Base-by-base conservation (phyloP, 2,888 invertebrate species). In the Silvanus unidentatus region DNA sequence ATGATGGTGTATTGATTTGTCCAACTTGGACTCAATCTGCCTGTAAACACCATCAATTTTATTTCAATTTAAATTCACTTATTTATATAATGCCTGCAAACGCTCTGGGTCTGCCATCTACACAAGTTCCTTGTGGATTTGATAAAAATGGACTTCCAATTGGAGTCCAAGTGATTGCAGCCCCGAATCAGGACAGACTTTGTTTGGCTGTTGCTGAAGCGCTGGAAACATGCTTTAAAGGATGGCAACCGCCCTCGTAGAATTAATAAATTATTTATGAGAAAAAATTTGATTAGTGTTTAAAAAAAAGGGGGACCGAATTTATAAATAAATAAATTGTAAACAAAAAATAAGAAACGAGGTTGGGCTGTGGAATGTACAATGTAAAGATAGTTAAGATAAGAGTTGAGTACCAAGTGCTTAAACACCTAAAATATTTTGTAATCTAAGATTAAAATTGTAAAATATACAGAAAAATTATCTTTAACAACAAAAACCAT, bases 201-300 rank as follows among this genome's bases (percentile, higher is more conserved):
- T 88, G 89, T 48, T 67, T 95, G 14, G 85, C 87, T 0, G 83
- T 92, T 2, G 94, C 94, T 1, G 73, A 75, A 50, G 84, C 88
- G 59, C 66, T 95, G 34, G 90, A 92, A 63, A 73, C 73, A 30
- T 80, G 76, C 8, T 90, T 91, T 68, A 90, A 90, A 1, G 94
- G 93, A 0, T 93, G 93, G 93, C 66, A 74, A 28, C 77, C 80
- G 8, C 81, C 84, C 22, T 22, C 22, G 8, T 22, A 22, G 8
- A 22, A n/a, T n/a, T n/a, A n/a, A n/a, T n/a, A n/a, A n/a, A n/a
- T n/a, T n/a, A n/a, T n/a, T n/a, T n/a, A n/a, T n/a, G n/a, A n/a
- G n/a, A n/a, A n/a, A n/a, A n/a, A n/a, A n/a, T n/a, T n/a, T n/a
- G n/a, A n/a, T n/a, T n/a, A n/a, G n/a, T n/a, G n/a, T n/a, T n/a